These are phyloP conservation scores for Lysandra bellargus DNA, from an alignment of 2,888 invertebrate genomes.

Conservation along the genomic window DNA sequence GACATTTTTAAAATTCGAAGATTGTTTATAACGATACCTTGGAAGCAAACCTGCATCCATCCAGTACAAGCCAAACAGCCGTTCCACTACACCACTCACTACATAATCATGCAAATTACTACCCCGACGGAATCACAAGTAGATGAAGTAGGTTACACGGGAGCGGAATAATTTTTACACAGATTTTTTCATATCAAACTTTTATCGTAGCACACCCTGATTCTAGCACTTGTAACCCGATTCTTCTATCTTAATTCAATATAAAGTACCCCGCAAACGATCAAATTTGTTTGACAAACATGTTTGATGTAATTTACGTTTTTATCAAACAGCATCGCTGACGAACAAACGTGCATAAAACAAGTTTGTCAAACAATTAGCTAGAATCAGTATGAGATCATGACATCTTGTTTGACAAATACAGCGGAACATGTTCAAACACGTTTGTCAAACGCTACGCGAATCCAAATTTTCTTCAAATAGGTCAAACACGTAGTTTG, in stretches of 20 bases:
- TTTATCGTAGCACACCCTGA: not conserved
- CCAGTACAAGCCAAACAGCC: not conserved
- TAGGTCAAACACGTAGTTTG: too few relatives aligned
- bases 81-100: not conserved
- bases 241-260: not conserved
- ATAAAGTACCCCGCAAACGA: too few relatives aligned
- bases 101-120: not conserved
- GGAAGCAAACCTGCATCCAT: not conserved
- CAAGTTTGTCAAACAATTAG: too few relatives aligned
- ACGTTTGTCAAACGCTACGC: too few relatives aligned
- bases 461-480: too few relatives aligned
- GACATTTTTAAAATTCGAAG: not conserved
- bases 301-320: too few relatives aligned
- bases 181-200: not conserved
- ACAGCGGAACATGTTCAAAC: too few relatives aligned
- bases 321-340: too few relatives aligned
- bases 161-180: constrained; percentile 8
- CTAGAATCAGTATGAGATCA: too few relatives aligned
- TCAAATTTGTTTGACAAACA: too few relatives aligned
- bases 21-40: not conserved
- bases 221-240: not conserved
- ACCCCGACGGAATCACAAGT: constrained; percentile 13
- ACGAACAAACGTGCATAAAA: too few relatives aligned
- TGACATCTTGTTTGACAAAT: too few relatives aligned
- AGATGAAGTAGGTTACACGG: constrained; percentile 19